Base-by-base conservation (phyloP, 1,140 invertebrate genomes). In the Listronotus bonariensis region DNA sequence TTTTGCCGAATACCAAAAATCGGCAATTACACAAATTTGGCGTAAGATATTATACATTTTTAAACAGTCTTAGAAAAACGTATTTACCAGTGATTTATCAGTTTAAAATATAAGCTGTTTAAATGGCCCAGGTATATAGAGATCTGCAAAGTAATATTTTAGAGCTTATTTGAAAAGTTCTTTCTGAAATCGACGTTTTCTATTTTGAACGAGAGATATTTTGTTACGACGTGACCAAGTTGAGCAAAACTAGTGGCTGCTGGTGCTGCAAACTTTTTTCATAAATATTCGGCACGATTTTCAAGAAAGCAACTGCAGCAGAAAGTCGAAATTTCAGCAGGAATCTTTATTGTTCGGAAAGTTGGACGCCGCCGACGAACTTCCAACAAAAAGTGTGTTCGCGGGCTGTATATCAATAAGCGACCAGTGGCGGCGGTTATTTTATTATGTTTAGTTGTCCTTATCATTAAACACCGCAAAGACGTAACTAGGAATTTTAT, bases 271-370 rank as follows among this genome's bases (percentile, higher is more conserved):
- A 65, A 53, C 57, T 65, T 65, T 65, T 63, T 65, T 65, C 62
- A 65, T 65, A 65, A 65, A 65, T 65, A 65, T 65, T 65, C 62
- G 62, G 62, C 62, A 65, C 62, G 62, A 65, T 65, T 65, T 65
- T 65, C 53, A 15, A 65, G 62, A 57, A 57, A 65, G 54, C 62
- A 57, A 65, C 62, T 65, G 62, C 62, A 65, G 54, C 62, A 57
- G 62, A 65, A 65, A 65, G 62, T 65, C 62, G 53, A 57, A 65
- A 57, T 61, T 61, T 61, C 59, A 61, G 49, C 59, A 38, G 49
- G 48, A 53, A 45, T 65, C 62, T 65, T 65, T 65, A 65, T 65
- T 65, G 62, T 65, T 65, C 53, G 53, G 46, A 57, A 65, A 65
- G 62, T 65, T 65, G 53, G 62, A 65, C 45, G 53, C 53, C 53